Evolutionary conservation across 2,797 vertebrate species (phyloP), one percentile per base, ranked within the genome.

Genomic region (Micromesistius poutassou): DNA sequence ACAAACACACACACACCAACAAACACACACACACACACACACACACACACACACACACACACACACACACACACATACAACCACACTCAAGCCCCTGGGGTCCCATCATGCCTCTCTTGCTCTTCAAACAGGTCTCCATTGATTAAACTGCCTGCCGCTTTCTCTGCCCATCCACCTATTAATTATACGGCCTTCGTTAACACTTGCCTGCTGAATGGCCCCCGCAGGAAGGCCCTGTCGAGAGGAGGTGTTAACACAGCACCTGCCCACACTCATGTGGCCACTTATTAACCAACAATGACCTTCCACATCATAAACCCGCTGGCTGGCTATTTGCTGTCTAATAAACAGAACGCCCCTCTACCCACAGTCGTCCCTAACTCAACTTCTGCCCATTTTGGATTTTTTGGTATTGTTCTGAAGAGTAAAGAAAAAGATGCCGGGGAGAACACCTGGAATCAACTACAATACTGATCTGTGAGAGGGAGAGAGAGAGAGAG

Each of bases 221-320:
- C 87, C 89, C 88, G 88, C 87, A 91, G 86, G 88, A 90, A 90
- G 88, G 90, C 88, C 87, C 87, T 88, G 91, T 93, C 89, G 93
- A 94, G 93, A 93, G 92, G 90, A 94, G 93, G 94, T 94, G 93
- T 94, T 95, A 95, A 95, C 94, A 94, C 91, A 93, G 92, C 93
- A 95, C 94, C 94, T 94, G 93, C 91, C 91, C 92, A 90, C 94
- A 93, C 93, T 95, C 93, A 93, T 93, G 90, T 91, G 90, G 93
- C 90, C 93, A 94, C 93, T 94, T 94, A 95, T 94, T 95, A 94
- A 94, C 94, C 93, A 95, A 93, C 94, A 94, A 94, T 95, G 94
- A 95, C 94, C 94, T 94, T 94, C 93, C 90, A 94, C 92, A 94
- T 93, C 93, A 93, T 95, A 94, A 95, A 95, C 91, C 90, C 90